phyloP scores from a whole-genome alignment of 1,140 invertebrate species.

The Nautilus pompilius region DNA sequence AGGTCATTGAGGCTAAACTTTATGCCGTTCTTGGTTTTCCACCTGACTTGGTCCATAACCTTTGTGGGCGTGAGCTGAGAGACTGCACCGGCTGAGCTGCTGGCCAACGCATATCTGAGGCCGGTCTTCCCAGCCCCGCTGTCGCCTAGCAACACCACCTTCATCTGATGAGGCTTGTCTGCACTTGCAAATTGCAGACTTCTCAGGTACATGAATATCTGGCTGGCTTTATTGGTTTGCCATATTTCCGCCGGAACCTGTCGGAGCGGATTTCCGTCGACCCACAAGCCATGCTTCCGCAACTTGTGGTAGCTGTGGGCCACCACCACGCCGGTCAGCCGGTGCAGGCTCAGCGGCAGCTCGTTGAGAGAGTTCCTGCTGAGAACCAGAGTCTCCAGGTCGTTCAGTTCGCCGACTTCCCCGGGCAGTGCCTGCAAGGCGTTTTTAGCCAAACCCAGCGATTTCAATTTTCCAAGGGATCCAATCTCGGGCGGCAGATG shows the following conservation, averaged over 20 bases:
- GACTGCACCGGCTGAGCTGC: slow-evolving; percentile 23
- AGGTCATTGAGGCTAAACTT: slow-evolving; percentile 47
- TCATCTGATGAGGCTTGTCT: slow-evolving; percentile 48
- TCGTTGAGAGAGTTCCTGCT: slow-evolving; percentile 40
- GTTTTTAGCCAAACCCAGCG: slow-evolving; percentile 39
- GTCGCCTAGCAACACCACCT: slow-evolving; percentile 47
- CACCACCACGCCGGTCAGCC: slow-evolving; percentile 35
- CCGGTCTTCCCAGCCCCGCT: slow-evolving; percentile 48
- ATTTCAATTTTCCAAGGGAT: slow-evolving; percentile 33
- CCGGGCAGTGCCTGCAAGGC: slow-evolving; percentile 41
- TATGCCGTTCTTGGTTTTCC: slow-evolving; percentile 50
- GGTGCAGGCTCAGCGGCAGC: slow-evolving; percentile 44
- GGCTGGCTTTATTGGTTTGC: slow-evolving; percentile 45
- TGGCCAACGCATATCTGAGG: slow-evolving; percentile 30
- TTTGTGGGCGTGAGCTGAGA: slow-evolving; percentile 18
- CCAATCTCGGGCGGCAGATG: slow-evolving; percentile 40
- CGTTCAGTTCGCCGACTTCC: slow-evolving; percentile 41
- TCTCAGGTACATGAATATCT: slow-evolving; percentile 50
- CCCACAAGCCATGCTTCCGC: slow-evolving; percentile 49
- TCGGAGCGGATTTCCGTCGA: slow-evolving; percentile 51
- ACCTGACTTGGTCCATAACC: slow-evolving; percentile 30
- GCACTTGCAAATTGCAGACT: slow-evolving; percentile 47
- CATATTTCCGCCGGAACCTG: slow-evolving; percentile 50
- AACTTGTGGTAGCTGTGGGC: slow-evolving; percentile 48
- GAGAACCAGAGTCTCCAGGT: slow-evolving; percentile 48